Evolutionary conservation across 2,113 vertebrate species (phyloP).

Genomic region (Carassius carassius): DNA sequence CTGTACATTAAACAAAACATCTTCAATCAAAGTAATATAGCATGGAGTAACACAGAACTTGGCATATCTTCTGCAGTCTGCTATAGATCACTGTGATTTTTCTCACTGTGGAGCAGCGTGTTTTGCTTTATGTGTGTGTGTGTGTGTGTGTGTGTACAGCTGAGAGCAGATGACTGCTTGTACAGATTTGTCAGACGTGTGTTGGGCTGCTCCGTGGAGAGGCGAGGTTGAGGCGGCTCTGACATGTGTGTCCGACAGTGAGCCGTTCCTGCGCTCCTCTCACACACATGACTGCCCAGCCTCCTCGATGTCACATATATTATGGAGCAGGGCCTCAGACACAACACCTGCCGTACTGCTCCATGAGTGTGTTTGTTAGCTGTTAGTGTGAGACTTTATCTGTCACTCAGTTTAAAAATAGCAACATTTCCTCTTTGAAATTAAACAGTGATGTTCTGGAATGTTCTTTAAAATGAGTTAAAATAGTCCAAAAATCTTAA

Average conservation of each 20-base stretch:
- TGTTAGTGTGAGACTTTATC: background rate
- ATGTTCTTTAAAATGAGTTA: background rate
- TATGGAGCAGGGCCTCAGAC: conserved; percentile 72
- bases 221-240: conserved; percentile 62
- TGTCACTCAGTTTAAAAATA: background rate
- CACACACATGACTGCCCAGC: conserved; percentile 72
- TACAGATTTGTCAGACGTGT: conserved; percentile 72
- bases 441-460: background rate
- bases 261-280: conserved; percentile 67
- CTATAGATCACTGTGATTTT: conserved; percentile 15
- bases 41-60: background rate
- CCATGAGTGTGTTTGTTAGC: conserved; percentile 28
- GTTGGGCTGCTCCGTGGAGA: conserved; percentile 62
- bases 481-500: background rate
- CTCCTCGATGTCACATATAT: conserved; percentile 73
- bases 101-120: conserved; percentile 59
- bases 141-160: conserved; percentile 60
- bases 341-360: conserved; percentile 67
- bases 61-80: background rate
- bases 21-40: background rate
- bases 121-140: conserved; percentile 55
- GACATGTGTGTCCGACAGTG: conserved; percentile 75
- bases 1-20: background rate
- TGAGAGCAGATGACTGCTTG: conserved; percentile 51
- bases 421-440: background rate